Percentiles rank a stretch among this genome's conserved stretches.
These are phyloP conservation scores for Bedellia somnulentella DNA, from an alignment of 2,888 invertebrate species.

Conservation along the genomic window DNA sequence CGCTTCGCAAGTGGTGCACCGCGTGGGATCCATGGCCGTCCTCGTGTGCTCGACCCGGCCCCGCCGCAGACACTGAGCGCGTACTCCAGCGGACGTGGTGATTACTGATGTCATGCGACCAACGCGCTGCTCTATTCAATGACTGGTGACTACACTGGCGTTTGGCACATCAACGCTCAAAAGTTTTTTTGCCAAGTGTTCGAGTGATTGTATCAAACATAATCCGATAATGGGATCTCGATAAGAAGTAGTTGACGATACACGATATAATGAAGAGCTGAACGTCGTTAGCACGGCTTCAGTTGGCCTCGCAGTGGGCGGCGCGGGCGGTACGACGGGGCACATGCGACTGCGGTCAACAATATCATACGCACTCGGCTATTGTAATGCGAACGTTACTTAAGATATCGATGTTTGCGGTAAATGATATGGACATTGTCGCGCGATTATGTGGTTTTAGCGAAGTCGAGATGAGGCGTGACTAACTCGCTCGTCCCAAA, in stretches of 20 bases:
- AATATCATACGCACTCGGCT: slow-evolving; percentile 34
- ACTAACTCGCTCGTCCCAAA: slow-evolving; percentile 12
- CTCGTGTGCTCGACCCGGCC: slow-evolving; percentile 51
- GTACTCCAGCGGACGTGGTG: slow-evolving; percentile 49
- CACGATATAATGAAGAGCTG: slow-evolving; percentile 45
- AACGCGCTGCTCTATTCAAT: slow-evolving; percentile 17
- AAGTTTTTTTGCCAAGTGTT: no score
- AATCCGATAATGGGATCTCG: slow-evolving; percentile 53
- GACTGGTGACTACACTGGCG: no score
- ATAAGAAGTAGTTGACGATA: slow-evolving; percentile 54
- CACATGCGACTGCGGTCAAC: slow-evolving; percentile 46
- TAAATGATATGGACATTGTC: slow-evolving; percentile 33
- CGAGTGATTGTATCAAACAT: slow-evolving; percentile 46
- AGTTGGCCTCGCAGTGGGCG: slow-evolving; percentile 37
- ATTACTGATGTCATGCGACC: slow-evolving; percentile 59
- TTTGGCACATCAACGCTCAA: no score
- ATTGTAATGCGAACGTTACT: slow-evolving; percentile 45
- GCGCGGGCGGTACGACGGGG: slow-evolving; percentile 42
- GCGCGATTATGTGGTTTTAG: slow-evolving; percentile 26
- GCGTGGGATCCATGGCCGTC: slow-evolving; percentile 49
- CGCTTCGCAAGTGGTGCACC: slow-evolving; percentile 52
- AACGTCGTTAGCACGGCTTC: slow-evolving; percentile 48
- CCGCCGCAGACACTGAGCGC: slow-evolving; percentile 52
- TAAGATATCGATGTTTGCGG: slow-evolving; percentile 53
- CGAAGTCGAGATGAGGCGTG: not conserved